Percentiles rank a stretch among this genome's conserved stretches.
Conservation (phyloP, 2,888 invertebrate genomes). For the Lycophotia porphyrea region DNA sequence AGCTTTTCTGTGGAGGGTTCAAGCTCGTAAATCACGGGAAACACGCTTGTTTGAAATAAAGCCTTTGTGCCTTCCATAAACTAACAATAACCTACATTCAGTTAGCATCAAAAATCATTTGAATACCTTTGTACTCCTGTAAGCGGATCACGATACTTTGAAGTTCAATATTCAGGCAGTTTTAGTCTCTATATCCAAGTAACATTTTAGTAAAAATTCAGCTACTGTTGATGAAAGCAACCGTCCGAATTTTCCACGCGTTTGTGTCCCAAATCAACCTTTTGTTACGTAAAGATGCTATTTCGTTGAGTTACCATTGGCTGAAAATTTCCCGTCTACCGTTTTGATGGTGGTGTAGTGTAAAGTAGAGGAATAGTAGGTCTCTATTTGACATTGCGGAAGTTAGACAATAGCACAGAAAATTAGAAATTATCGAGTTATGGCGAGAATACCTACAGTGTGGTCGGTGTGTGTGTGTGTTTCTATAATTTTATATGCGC, state of each 20-base stretch:
- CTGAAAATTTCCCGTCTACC: background rate
- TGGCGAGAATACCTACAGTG: background rate
- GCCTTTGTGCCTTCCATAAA: slow-evolving; percentile 65
- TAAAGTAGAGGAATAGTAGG: background rate
- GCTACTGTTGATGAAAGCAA: background rate
- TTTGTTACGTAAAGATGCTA: background rate
- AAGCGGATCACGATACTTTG: slow-evolving; percentile 21
- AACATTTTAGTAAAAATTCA: slow-evolving; percentile 1
- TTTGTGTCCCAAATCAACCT: background rate
- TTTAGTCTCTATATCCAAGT: slow-evolving; percentile 16
- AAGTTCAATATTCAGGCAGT: slow-evolving; percentile 28
- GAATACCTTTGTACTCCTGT: slow-evolving; percentile 48
- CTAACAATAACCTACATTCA: slow-evolving; percentile 62
- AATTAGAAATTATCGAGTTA: slow-evolving; percentile 6
- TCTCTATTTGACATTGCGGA: background rate
- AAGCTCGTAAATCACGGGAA: slow-evolving; percentile 73
- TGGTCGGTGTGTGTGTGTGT: slow-evolving; percentile 2
- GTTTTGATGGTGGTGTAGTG: background rate
- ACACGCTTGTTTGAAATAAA: slow-evolving; percentile 68
- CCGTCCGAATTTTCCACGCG: background rate
- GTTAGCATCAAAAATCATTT: slow-evolving; percentile 49
- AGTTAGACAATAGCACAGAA: background rate
- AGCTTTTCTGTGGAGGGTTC: slow-evolving; percentile 67
- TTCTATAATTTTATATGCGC: slow-evolving; percentile 3
- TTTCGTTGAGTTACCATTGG: background rate